Base-by-base conservation (phyloP, 2,888 invertebrate species). In the Drosophila crucigera region DNA sequence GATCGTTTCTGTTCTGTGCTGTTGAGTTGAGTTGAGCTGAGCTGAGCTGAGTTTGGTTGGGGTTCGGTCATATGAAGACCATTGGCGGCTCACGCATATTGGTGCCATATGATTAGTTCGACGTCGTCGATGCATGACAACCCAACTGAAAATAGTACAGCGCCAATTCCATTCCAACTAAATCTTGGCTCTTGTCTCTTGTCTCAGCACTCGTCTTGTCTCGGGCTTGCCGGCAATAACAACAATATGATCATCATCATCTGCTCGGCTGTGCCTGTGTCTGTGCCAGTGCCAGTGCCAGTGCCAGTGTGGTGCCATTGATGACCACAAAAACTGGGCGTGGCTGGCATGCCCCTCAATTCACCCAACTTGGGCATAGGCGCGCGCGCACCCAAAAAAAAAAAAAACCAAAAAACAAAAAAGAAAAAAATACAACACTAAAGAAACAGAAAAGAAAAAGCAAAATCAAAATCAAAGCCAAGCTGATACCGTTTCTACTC, bases 91-190 rank as follows among this genome's bases (percentile, higher is more conserved):
- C 80, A 84, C 89, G 87, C 84, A 85, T 84, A 84, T 89, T 87
- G 84, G 85, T 89, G 90, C 88, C 84, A 89, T 86, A 88, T 86
- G 90, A 86, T 86, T 88, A 88, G 88, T 84, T 82, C 82, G 71
- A 70, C 69, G 87, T 71, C 76, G 82, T 64, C 80, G 89, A 78
- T 70, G 89, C 85, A 88, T 86, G 85, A 86, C 85, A 88, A 61
- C 74, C 79, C 63, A 83, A 72, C 76, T 76, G 76, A 73, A 82
- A 71, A 75, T 66, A 81, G 82, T 67, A 59, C 64, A 78, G 67
- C 78, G 59, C 72, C 69, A 76, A 66, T 73, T 63, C 54, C 70
- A 73, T 70, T 81, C 63, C 81, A 73, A 63, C 75, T 60, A 73
- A 89, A 81, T 53, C 73, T 35, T 30, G 30, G 50, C 61, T 61